These are phyloP conservation scores for Aphelenchoides besseyi DNA, from an alignment of 1,140 invertebrate species.

Conservation along the genomic window DNA sequence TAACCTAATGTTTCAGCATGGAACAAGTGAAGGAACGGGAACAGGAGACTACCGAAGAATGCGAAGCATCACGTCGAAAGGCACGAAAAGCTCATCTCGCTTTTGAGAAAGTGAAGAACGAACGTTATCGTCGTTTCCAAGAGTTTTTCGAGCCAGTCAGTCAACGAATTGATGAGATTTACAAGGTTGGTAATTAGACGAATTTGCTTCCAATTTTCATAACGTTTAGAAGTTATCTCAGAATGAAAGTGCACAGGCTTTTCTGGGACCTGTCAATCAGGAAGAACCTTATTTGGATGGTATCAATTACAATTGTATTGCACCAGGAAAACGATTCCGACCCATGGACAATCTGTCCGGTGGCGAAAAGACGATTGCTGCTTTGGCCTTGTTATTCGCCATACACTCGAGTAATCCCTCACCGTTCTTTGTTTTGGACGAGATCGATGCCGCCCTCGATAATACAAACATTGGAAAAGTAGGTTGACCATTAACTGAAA, in stretches of 20 bases:
- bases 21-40: slow-evolving; percentile 90
- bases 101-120: slow-evolving; percentile 92
- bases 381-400: slow-evolving; percentile 89
- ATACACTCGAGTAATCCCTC: slow-evolving; percentile 96
- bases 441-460: slow-evolving; percentile 96
- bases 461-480: slow-evolving; percentile 89
- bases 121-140: slow-evolving; percentile 85
- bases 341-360: slow-evolving; percentile 98
- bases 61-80: slow-evolving; percentile 84
- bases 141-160: slow-evolving; percentile 96
- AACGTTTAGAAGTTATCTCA: neutral
- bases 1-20: slow-evolving; percentile 68
- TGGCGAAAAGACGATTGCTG: slow-evolving; percentile 97
- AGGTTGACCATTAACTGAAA: neutral
- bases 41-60: slow-evolving; percentile 91
- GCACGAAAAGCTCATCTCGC: slow-evolving; percentile 88
- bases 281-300: slow-evolving; percentile 97
- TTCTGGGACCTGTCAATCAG: slow-evolving; percentile 91
- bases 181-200: slow-evolving; percentile 73
- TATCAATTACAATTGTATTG: slow-evolving; percentile 97
- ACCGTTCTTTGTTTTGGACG: slow-evolving; percentile 98
- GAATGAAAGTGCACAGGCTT: slow-evolving; percentile 84
- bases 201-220: neutral
- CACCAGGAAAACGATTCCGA: slow-evolving; percentile 88
- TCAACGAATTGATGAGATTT: slow-evolving; percentile 94